Base-by-base conservation (phyloP, 2,888 invertebrate genomes). In the Eupithecia insigniata region DNA sequence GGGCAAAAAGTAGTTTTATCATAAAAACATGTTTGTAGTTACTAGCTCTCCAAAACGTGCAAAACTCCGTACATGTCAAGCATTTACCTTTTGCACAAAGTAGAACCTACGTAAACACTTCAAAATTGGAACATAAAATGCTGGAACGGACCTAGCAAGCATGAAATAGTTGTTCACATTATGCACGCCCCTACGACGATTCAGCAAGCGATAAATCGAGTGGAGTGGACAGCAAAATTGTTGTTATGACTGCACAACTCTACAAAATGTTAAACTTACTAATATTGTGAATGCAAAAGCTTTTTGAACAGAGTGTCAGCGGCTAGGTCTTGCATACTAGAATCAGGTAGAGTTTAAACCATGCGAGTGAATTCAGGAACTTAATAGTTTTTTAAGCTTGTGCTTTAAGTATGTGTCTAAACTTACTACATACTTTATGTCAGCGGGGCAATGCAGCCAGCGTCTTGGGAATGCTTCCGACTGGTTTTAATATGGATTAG, bases 131-230 rank as follows among this genome's bases (percentile, higher is more conserved):
- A 80, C 84, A 85, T 82, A 84, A 85, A 85, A 83, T 82, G 80
- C 81, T 83, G 82, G 76, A 83, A 73, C 81, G 81, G 73, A 81
- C 84, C 85, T 89, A 87, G 90, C 89, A 89, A 86, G 84, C 87
- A 89, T 91, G 89, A 90, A 92, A 93, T 92, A 91, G 91, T 89
- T 88, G 85, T 81, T 85, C 86, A 84, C 85, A 90, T 90, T 91
- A 92, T 92, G 92, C 89, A 93, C 93, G 93, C 93, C 93, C 92
- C 90, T 89, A 84, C 90, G 90, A 92, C 90, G 91, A 92, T 90
- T 89, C 92, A 87, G 89, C 85, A 79, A 79, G 87, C 89, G 88
- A 93, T 93, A 93, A 93, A 93, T 93, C 90, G 85, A 88, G 88
- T 90, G 86, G 86, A 89, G 87, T 90, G 90, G 93, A 93, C 93